A percentile compares a stretch with the other conserved stretches of the same genome.
Conservation (phyloP, 2,113 vertebrate species). For the Gobiocypris rarus region DNA sequence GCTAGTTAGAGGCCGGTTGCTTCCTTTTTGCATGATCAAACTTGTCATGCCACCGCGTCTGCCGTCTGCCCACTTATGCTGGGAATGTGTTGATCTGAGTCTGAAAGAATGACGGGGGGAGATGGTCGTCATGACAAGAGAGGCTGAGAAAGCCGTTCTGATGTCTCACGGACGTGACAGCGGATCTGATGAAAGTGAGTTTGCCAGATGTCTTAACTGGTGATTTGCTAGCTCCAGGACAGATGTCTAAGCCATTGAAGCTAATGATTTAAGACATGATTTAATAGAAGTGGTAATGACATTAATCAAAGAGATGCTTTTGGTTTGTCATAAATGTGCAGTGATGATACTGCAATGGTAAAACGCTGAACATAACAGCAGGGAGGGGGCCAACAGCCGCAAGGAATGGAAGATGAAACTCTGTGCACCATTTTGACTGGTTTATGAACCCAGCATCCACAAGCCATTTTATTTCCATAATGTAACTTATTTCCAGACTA, state of each 20-base stretch:
- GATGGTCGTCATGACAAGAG: constrained; percentile 27
- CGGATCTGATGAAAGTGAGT: constrained; percentile 43
- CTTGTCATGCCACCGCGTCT: constrained; percentile 41
- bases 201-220: constrained; percentile 44
- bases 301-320: constrained; percentile 39
- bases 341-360: not conserved
- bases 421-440: not conserved
- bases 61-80: constrained; percentile 24
- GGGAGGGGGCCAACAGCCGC: constrained; percentile 1
- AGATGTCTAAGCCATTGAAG: constrained; percentile 32
- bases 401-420: constrained; percentile 18
- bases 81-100: constrained; percentile 29
- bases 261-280: constrained; percentile 39
- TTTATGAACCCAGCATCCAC: not conserved
- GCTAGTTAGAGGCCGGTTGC: constrained; percentile 9
- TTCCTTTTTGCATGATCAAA: constrained; percentile 35
- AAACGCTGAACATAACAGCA: not conserved
- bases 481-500: not conserved
- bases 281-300: constrained; percentile 29
- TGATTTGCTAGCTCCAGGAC: constrained; percentile 42
- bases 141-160: constrained; percentile 46
- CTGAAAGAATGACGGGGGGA: constrained; percentile 34
- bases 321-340: constrained; percentile 28
- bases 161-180: constrained; percentile 31
- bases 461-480: not conserved